Evolutionary conservation across 2,888 invertebrate genomes (phyloP).

Genomic region (Hypomecis atomaria): DNA sequence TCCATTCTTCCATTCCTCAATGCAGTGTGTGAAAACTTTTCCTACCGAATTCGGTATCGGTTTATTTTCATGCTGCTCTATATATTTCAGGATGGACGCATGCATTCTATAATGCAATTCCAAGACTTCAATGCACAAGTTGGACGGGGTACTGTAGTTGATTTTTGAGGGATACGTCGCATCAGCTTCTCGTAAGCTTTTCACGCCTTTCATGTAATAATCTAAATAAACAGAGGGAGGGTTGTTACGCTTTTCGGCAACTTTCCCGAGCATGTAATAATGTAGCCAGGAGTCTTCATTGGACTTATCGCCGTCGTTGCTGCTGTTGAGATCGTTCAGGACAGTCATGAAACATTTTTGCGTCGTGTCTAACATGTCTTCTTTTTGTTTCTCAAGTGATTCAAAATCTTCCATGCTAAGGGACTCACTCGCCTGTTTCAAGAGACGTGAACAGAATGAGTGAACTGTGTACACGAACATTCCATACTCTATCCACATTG

Average conservation of each 20-base stretch:
- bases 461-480: slow-evolving; percentile 95
- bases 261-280: slow-evolving; percentile 98
- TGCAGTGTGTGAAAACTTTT: slow-evolving; percentile 84
- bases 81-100: slow-evolving; percentile 93
- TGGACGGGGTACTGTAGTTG: slow-evolving; percentile 92
- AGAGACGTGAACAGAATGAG: slow-evolving; percentile 93
- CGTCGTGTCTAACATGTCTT: slow-evolving; percentile 91
- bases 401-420: slow-evolving; percentile 90
- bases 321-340: slow-evolving; percentile 84
- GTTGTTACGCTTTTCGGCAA: slow-evolving; percentile 93
- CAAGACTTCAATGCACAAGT: slow-evolving; percentile 93
- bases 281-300: slow-evolving; percentile 96
- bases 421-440: slow-evolving; percentile 92
- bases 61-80: slow-evolving; percentile 91
- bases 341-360: slow-evolving; percentile 91
- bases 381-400: slow-evolving; percentile 90
- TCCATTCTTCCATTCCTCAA: slow-evolving; percentile 78
- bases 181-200: slow-evolving; percentile 90
- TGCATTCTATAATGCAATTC: slow-evolving; percentile 94
- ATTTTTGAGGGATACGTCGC: slow-evolving; percentile 95
- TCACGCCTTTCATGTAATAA: slow-evolving; percentile 92
- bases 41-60: slow-evolving; percentile 85
- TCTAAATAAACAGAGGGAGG: slow-evolving; percentile 90
- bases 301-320: slow-evolving; percentile 80
- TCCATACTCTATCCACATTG: slow-evolving; percentile 96